Evolutionary conservation across 1,140 invertebrate species (phyloP).

Genomic region (Drosophila punjabiensis): DNA sequence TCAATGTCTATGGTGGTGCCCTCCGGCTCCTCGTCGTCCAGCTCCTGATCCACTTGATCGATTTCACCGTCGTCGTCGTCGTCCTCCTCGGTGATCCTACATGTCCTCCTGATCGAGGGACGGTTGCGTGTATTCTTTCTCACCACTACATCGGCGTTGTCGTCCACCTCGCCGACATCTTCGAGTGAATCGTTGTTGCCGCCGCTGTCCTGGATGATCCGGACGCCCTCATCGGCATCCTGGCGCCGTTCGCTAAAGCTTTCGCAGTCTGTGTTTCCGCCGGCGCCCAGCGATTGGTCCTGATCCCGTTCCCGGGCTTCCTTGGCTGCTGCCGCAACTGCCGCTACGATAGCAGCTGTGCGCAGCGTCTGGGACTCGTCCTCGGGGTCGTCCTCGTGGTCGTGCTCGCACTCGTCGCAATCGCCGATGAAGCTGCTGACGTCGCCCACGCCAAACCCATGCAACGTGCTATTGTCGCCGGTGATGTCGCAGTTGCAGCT

Average conservation of each 20-base stretch:
- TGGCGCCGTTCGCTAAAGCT: constrained; percentile 67
- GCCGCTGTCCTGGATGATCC: constrained; percentile 47
- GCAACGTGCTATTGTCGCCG: constrained; percentile 76
- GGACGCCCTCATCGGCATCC: constrained; percentile 62
- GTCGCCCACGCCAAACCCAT: constrained; percentile 77
- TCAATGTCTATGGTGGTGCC: constrained; percentile 46
- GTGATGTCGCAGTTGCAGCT: constrained; percentile 83
- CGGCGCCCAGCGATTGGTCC: constrained; percentile 25
- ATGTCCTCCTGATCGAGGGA: constrained; percentile 73
- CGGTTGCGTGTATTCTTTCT: constrained; percentile 71
- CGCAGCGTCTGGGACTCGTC: constrained; percentile 74
- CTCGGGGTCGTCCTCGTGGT: constrained; percentile 36
- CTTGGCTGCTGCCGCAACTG: constrained; percentile 69
- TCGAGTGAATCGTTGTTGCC: constrained; percentile 73
- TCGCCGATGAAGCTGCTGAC: constrained; percentile 75
- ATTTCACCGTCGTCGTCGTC: constrained; percentile 64
- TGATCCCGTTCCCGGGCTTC: constrained; percentile 41
- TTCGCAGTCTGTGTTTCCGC: constrained; percentile 65
- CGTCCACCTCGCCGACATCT: constrained; percentile 72
- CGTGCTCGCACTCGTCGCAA: constrained; percentile 57
- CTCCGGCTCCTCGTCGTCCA: constrained; percentile 55
- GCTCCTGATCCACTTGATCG: constrained; percentile 59
- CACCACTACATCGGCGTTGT: constrained; percentile 72
- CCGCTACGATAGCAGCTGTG: constrained; percentile 71
- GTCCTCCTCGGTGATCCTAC: constrained; percentile 74